Evolutionary conservation across 2,888 invertebrate genomes (phyloP).

Genomic region (Drosophila niveifrons): DNA sequence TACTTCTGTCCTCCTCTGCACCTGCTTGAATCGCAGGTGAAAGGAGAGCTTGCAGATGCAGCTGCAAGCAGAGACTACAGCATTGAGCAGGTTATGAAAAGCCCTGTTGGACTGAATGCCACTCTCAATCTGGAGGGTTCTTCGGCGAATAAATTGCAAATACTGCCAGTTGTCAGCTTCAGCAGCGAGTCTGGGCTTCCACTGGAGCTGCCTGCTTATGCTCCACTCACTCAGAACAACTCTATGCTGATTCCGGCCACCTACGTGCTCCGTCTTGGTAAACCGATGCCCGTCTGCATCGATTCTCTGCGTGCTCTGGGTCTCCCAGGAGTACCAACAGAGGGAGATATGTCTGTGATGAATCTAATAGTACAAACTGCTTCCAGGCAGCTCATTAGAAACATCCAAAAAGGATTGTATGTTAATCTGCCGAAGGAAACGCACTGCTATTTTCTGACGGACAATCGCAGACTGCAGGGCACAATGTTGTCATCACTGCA

Average conservation of each 20-base stretch:
- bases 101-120: conserved; percentile 91
- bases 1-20: conserved; percentile 88
- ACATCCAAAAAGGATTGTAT: conserved; percentile 92
- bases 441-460: conserved; percentile 97
- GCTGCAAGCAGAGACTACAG: conserved; percentile 88
- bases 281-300: conserved; percentile 94
- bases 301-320: conserved; percentile 90
- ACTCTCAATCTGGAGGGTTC: conserved; percentile 96
- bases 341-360: conserved; percentile 82
- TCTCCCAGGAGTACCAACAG: conserved; percentile 83
- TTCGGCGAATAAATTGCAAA: conserved; percentile 89
- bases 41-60: conserved; percentile 53
- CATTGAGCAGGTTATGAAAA: conserved; percentile 78
- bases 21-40: conserved; percentile 51
- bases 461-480: conserved; percentile 89
- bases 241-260: conserved; percentile 96
- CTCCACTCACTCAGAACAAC: conserved; percentile 92
- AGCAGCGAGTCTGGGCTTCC: conserved; percentile 73
- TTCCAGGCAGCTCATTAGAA: conserved; percentile 90
- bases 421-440: conserved; percentile 96
- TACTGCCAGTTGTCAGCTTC: conserved; percentile 81
- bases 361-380: conserved; percentile 92
- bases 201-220: conserved; percentile 90
- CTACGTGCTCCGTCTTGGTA: conserved; percentile 92
- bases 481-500: conserved; percentile 89